Evolutionary conservation across 1,140 invertebrate species (phyloP), one percentile per base, ranked within the genome.

Genomic region (Eumaeus atala): DNA sequence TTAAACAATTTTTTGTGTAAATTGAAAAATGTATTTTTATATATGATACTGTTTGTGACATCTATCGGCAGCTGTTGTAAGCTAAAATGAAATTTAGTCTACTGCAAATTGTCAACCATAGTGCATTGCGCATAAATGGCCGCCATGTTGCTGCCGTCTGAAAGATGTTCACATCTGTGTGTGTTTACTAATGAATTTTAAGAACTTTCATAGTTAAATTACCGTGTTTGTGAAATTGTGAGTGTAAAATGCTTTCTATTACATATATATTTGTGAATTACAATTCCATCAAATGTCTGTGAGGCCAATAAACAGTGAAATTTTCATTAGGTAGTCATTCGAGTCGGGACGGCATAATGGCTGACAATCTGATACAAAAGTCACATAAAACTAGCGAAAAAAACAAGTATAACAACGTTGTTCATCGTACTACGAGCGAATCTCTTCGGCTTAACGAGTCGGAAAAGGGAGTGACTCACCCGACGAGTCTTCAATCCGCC

Each of bases 401-500:
- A 88, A 88, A 87, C 84, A 88, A 88, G 80, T 88, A 85, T 86
- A 88, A 88, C 82, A 91, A 90, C 77, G 90, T 92, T 59, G 90
- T 93, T 66, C 92, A 93, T 72, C 91, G 92, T 68, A 93, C 92
- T 58, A 94, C 93, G 63, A 93, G 92, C 84, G 93, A 94, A 85
- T 93, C 92, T 82, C 90, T 94, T 77, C 90, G 93, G 51, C 80
- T 94, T 54, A 90, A 90, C 61, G 91, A 91, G 63, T 86, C 89
- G 60, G 89, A 91, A 66, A 90, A 87, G 85, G 80, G 81, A 77
- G 77, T 87, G 78, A 81, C 80, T 78, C 87, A 87, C 71, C 85
- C 82, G 67, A 86, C 82, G 70, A 87, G 77, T 73, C 87, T 87
- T 65, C 85, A 84, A 79, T 80, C 78, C 75, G 78, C 84, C 71